Conservation (phyloP, 2,113 vertebrate species). For the Perca schrenkii region DNA sequence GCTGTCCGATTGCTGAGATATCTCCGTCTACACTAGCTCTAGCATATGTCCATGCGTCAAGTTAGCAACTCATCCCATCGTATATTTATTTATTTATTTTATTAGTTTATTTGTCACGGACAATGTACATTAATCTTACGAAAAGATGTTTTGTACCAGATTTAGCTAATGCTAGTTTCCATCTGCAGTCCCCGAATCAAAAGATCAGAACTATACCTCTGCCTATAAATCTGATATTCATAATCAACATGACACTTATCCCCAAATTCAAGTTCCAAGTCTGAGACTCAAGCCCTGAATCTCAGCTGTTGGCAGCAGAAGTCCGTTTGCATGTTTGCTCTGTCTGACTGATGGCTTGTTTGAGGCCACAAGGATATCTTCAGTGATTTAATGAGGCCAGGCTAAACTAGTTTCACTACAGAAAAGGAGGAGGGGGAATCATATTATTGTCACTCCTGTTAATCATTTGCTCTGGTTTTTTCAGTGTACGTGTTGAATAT, state of each 20-base stretch:
- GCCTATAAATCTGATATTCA: background rate
- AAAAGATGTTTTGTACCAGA: no score
- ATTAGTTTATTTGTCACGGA: no score
- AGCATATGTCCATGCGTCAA: background rate
- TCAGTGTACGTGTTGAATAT: background rate
- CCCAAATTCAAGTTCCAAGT: background rate
- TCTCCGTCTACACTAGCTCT: background rate
- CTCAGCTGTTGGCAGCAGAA: constrained; percentile 6
- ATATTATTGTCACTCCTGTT: constrained; percentile 52
- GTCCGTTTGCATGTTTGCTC: constrained; percentile 45
- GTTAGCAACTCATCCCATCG: background rate
- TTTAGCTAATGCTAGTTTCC: no score
- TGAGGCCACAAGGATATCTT: constrained; percentile 66
- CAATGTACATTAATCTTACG: no score
- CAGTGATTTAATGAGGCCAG: constrained; percentile 77
- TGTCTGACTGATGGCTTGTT: constrained; percentile 54
- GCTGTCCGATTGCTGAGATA: background rate
- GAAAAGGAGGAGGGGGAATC: constrained; percentile 48
- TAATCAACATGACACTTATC: background rate
- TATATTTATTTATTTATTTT: no score
- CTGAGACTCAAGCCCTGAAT: background rate
- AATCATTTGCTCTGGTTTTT: constrained; percentile 57
- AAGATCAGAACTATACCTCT: background rate
- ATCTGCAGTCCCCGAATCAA: no score
- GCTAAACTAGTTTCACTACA: constrained; percentile 73